phyloP scores from a whole-genome alignment of 2,888 invertebrate genomes.

The Habroteleia sp. region DNA sequence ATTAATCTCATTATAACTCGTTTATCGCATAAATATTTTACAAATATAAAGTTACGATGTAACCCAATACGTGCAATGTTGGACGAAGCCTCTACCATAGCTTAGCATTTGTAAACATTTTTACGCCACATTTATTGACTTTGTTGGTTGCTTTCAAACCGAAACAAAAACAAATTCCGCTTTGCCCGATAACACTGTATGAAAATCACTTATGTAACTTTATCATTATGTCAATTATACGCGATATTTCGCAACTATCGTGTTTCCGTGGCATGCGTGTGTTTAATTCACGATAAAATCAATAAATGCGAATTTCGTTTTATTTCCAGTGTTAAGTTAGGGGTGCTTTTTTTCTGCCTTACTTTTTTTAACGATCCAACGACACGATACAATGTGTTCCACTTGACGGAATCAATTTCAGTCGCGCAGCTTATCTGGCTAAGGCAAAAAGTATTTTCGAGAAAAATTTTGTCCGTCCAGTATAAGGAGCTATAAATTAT shows the following conservation, averaged over 20 bases:
- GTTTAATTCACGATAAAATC: conserved; percentile 29
- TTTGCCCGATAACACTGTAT: conserved; percentile 22
- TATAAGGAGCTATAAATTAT: conserved; percentile 1
- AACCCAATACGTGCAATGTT: conserved; percentile 20
- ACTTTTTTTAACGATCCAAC: conserved; percentile 2
- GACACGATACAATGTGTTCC: conserved; percentile 18
- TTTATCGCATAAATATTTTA: conserved; percentile 34
- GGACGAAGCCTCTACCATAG: conserved; percentile 5
- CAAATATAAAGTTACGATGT: conserved; percentile 38
- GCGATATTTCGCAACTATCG: conserved; percentile 12
- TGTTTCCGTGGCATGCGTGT: conserved; percentile 9
- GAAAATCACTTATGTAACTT: conserved; percentile 36
- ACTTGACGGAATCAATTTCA: conserved; percentile 13
- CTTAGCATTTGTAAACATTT: conserved; percentile 20
- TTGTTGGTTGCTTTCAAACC: neutral
- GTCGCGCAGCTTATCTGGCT: neutral
- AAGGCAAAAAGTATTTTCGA: neutral
- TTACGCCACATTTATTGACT: conserved; percentile 20
- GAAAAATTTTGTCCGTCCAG: neutral
- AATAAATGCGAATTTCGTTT: conserved; percentile 17
- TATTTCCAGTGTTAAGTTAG: conserved; percentile 6
- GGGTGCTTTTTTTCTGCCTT: neutral
- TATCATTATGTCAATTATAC: conserved; percentile 30
- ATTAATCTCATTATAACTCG: conserved; percentile 39
- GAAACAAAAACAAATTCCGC: conserved; percentile 35